phyloP scores from a whole-genome alignment of 2,113 vertebrate species.

The Coregonus clupeaformis region DNA sequence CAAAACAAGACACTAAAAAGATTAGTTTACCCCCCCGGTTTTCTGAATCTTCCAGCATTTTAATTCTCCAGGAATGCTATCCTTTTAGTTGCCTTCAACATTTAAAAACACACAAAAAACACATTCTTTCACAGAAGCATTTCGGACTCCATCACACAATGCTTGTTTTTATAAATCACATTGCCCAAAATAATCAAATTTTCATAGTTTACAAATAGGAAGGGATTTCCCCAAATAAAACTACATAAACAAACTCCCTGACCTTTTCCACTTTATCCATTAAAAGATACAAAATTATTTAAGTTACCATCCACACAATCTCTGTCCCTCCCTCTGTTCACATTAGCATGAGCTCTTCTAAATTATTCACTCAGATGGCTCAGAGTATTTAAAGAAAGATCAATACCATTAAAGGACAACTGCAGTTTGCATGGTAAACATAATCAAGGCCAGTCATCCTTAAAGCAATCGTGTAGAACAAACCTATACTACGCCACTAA shows the following conservation, averaged over 20 bases:
- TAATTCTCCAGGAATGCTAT: conserved; percentile 28
- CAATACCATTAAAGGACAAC: conserved; percentile 64
- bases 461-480: background rate
- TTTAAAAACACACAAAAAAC: background rate
- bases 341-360: conserved; percentile 46
- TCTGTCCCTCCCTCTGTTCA: conserved; percentile 17
- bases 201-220: conserved; percentile 3
- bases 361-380: conserved; percentile 69
- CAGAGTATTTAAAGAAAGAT: conserved; percentile 69
- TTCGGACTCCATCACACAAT: conserved; percentile 28
- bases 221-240: conserved; percentile 11
- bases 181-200: conserved; percentile 20
- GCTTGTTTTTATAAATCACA: conserved; percentile 9
- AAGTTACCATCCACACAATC: background rate
- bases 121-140: background rate
- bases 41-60: conserved; percentile 14
- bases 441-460: conserved; percentile 22
- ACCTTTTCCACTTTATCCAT: conserved; percentile 3
- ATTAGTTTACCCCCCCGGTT: background rate
- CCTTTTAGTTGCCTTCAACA: background rate
- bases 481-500: background rate
- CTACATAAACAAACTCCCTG: background rate
- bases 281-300: conserved; percentile 24
- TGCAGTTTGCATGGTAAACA: conserved; percentile 41
- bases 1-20: too few relatives aligned